These are phyloP conservation scores for Drosophila subobscura DNA, from an alignment of 1,140 invertebrate genomes.

Conservation along the genomic window DNA sequence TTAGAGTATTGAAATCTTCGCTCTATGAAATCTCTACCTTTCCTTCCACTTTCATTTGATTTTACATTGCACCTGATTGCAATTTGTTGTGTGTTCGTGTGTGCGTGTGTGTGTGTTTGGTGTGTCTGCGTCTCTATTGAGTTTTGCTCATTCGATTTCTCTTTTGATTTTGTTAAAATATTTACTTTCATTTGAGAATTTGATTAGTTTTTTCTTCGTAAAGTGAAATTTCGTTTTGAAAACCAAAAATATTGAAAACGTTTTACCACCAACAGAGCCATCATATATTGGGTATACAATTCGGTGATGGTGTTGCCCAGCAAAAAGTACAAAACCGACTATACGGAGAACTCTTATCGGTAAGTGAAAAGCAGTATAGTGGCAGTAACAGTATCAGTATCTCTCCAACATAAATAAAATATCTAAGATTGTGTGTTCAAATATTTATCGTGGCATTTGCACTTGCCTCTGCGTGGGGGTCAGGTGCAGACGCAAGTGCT, in stretches of 20 bases:
- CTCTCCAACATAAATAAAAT: slow-evolving; percentile 6
- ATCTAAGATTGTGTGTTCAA: slow-evolving; percentile 55
- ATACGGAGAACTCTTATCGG: slow-evolving; percentile 91
- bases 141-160: slow-evolving; percentile 27
- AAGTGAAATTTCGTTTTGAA: slow-evolving; percentile 38
- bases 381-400: slow-evolving; percentile 1
- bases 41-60: slow-evolving; percentile 3
- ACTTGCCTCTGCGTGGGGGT: slow-evolving; percentile 45
- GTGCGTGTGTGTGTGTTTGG: neutral
- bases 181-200: slow-evolving; percentile 58
- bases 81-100: slow-evolving; percentile 8
- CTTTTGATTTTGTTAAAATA: slow-evolving; percentile 62
- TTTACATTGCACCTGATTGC: slow-evolving; percentile 28
- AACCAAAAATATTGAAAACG: slow-evolving; percentile 25
- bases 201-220: slow-evolving; percentile 45
- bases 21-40: too few relatives aligned
- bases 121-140: slow-evolving; percentile 11
- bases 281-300: slow-evolving; percentile 96
- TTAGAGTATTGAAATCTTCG: neutral
- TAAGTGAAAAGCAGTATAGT: slow-evolving; percentile 59
- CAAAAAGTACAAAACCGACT: slow-evolving; percentile 91
- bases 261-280: slow-evolving; percentile 86
- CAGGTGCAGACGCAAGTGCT: slow-evolving; percentile 44
- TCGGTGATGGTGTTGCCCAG: slow-evolving; percentile 92
- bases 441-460: slow-evolving; percentile 70